phyloP scores from a whole-genome alignment of 2,888 invertebrate species.

The Clivina fossor region DNA sequence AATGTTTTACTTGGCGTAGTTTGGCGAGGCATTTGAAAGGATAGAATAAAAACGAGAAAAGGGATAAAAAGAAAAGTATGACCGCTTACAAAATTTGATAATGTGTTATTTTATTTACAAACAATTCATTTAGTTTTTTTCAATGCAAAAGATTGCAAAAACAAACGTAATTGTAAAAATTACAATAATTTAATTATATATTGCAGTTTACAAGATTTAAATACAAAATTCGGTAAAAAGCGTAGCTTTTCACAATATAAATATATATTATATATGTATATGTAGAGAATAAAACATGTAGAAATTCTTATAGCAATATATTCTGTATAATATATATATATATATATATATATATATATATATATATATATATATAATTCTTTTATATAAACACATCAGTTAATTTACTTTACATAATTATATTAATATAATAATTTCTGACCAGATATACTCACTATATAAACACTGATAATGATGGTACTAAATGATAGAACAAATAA shows the following conservation, averaged over 20 bases:
- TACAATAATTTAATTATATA: constrained; percentile 32
- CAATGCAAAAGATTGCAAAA: constrained; percentile 32
- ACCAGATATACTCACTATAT: constrained; percentile 53
- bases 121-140: constrained; percentile 31
- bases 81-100: too few relatives aligned
- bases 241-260: constrained; percentile 32
- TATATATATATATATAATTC: constrained; percentile 26
- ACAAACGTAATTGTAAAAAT: constrained; percentile 32
- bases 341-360: too few relatives aligned
- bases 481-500: constrained; percentile 44
- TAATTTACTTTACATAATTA: constrained; percentile 50
- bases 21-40: too few relatives aligned
- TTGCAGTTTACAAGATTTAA: constrained; percentile 32
- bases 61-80: too few relatives aligned
- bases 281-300: too few relatives aligned
- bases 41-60: too few relatives aligned
- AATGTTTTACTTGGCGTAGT: too few relatives aligned
- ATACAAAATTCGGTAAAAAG: constrained; percentile 33
- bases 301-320: constrained; percentile 33
- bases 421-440: constrained; percentile 49
- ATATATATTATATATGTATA: too few relatives aligned
- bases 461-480: constrained; percentile 44
- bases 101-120: constrained; percentile 31
- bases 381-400: constrained; percentile 37
- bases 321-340: too few relatives aligned